Base-by-base conservation (phyloP, 2,113 vertebrate species). In the Talpa occidentalis region DNA sequence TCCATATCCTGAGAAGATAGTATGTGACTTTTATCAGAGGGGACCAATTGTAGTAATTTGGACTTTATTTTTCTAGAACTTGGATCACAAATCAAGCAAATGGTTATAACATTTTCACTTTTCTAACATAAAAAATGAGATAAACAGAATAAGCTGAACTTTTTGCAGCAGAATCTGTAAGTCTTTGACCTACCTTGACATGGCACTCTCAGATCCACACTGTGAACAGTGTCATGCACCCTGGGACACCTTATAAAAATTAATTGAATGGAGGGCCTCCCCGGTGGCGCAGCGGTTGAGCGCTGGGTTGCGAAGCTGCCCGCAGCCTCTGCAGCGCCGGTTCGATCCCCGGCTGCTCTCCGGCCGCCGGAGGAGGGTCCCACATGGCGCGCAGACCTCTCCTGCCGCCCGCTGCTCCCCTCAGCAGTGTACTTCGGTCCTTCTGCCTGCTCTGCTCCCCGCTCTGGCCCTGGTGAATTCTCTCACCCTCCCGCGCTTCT, bases 41-140 rank as follows among this genome's bases (percentile, higher is more conserved):
- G 15, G 49, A 10, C 14, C 11, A 62, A 5, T 35, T 83, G 21
- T 74, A 86, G 40, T 26, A 76, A 77, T 42, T 60, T 89, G 74
- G 30, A 72, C 73, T 93, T 87, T 60, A 66, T 49, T 92, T 93
- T 86, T 66, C 59, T 5, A 52, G 76, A 69, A 35, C 47, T 44
- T 47, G 22, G 15, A 77, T 54, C 73, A 82, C 11, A 90, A 81
- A 60, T 92, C 64, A 89, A 86, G 70, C 35, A 95, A 91, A 78
- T 72, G 47, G 11, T 93, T 56, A 49, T 14, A 60, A 44, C 30
- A 32, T 79, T 86, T 92, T 88, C 73, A 12, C 10, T 85, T 78
- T 93, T 28, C 10, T 94, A 66, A 59, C 37, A 76, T 44, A 40
- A 70, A 92, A 93, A 17, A 17, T 49, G 9, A 32, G 44, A 21